Evolutionary conservation across 1,140 invertebrate genomes (phyloP).

Genomic region (Araneus ventricosus): DNA sequence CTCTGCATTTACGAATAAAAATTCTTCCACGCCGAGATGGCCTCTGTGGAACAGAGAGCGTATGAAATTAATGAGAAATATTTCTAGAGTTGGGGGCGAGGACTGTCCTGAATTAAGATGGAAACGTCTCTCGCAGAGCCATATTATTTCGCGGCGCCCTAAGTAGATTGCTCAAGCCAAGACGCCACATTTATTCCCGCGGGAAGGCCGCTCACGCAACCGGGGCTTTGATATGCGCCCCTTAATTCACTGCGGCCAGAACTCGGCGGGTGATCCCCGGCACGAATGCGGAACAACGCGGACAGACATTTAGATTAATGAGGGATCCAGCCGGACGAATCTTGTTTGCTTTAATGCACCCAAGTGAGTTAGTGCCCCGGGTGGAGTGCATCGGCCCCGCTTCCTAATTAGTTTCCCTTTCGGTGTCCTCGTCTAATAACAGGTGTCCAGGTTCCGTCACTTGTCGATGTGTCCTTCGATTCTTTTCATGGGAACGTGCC

Average conservation of each 20-base stretch:
- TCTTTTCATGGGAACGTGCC: not conserved
- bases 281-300: constrained; percentile 3
- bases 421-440: constrained; percentile 8
- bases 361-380: constrained; percentile 45
- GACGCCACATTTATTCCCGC: constrained; percentile 3
- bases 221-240: constrained; percentile 24
- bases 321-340: constrained; percentile 18
- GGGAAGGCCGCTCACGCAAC: constrained; percentile 14
- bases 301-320: constrained; percentile 58
- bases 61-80: constrained; percentile 3
- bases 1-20: too few species aligned
- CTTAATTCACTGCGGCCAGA: constrained; percentile 39
- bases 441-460: not conserved
- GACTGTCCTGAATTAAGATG: not conserved
- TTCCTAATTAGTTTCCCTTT: constrained; percentile 29
- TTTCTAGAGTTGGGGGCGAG: not conserved
- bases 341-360: constrained; percentile 63
- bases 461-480: not conserved
- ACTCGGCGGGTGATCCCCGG: not conserved
- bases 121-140: not conserved
- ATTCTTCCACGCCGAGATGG: too few species aligned
- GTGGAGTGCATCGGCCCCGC: constrained; percentile 17
- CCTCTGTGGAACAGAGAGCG: not conserved
- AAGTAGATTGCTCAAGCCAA: constrained; percentile 20
- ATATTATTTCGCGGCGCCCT: not conserved